These are phyloP conservation scores for Rallus limicola DNA, from an alignment of 2,113 vertebrate genomes.

Conservation along the genomic window DNA sequence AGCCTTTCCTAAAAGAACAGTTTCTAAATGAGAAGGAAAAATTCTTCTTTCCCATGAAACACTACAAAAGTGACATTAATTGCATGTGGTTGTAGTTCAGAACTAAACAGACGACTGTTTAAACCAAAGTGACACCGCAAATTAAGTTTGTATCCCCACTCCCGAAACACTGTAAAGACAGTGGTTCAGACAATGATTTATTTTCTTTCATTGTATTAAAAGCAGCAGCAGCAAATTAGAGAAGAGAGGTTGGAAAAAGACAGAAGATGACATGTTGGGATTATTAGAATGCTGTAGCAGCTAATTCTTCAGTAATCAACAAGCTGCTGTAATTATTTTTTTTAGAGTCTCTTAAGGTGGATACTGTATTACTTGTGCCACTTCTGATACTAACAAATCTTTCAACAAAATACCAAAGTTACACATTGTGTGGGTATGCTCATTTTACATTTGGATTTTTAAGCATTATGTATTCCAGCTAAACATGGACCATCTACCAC, in stretches of 20 bases:
- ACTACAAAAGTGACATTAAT: conserved; percentile 43
- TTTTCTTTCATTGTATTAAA: conserved; percentile 61
- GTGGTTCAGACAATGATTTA: conserved; percentile 44
- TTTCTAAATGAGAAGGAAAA: conserved; percentile 41
- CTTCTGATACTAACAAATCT: background rate
- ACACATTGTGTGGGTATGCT: background rate
- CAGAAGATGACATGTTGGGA: conserved; percentile 15
- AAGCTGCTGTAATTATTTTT: background rate
- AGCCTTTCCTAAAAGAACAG: background rate
- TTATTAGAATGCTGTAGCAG: conserved; percentile 7
- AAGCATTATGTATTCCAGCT: background rate
- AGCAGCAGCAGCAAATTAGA: conserved; percentile 44
- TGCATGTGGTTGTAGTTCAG: conserved; percentile 32
- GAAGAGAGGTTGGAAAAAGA: conserved; percentile 8
- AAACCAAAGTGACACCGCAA: conserved; percentile 52
- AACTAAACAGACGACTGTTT: conserved; percentile 47
- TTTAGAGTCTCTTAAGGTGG: background rate
- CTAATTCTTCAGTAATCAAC: conserved; percentile 26
- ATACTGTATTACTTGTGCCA: background rate
- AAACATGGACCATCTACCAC: background rate
- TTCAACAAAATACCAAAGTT: background rate
- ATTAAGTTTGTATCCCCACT: conserved; percentile 28
- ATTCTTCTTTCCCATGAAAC: conserved; percentile 32
- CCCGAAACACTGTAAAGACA: conserved; percentile 44
- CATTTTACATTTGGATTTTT: background rate